Percentiles rank a stretch among this genome's conserved stretches.
Evolutionary conservation across 2,888 invertebrate genomes (phyloP).

Genomic region (Tachina fera): DNA sequence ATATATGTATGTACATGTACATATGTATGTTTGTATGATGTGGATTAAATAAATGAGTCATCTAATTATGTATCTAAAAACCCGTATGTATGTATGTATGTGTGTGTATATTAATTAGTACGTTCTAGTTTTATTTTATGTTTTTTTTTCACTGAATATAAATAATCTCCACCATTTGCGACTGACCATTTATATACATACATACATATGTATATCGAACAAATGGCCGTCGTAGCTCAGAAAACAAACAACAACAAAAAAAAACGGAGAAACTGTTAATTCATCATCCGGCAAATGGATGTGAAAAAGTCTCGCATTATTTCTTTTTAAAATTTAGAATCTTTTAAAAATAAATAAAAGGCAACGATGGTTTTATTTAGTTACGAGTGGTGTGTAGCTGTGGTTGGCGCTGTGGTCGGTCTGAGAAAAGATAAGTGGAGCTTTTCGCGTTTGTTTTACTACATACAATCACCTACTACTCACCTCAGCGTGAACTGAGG

Average conservation of each 20-base stretch:
- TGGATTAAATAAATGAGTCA: conserved; percentile 42
- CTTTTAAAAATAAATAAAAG: conserved; percentile 40
- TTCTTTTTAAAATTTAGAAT: neutral
- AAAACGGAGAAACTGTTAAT: neutral
- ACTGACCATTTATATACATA: conserved; percentile 3
- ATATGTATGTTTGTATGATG: conserved; percentile 10
- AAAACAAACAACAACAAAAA: neutral
- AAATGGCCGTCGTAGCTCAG: neutral
- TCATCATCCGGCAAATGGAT: neutral
- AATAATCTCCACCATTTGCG: conserved; percentile 21
- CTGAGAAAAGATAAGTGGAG: conserved; percentile 27
- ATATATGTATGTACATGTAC: conserved; percentile 6
- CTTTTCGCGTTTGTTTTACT: conserved; percentile 33
- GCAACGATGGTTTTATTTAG: conserved; percentile 39
- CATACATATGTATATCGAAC: neutral
- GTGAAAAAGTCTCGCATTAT: neutral
- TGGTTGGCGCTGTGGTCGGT: conserved; percentile 5
- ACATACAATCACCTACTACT: conserved; percentile 72
- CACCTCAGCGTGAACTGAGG: conserved; percentile 71
- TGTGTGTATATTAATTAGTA: neutral
- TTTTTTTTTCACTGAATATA: conserved; percentile 7
- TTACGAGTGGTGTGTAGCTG: conserved; percentile 5
- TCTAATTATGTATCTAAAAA: conserved; percentile 33
- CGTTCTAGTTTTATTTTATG: neutral
- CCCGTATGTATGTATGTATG: conserved; percentile 36